A percentile compares a stretch with the other conserved stretches of the same genome.
These are phyloP conservation scores for Caenorhabditis angaria DNA, from an alignment of 2,888 invertebrate species.

Conservation along the genomic window DNA sequence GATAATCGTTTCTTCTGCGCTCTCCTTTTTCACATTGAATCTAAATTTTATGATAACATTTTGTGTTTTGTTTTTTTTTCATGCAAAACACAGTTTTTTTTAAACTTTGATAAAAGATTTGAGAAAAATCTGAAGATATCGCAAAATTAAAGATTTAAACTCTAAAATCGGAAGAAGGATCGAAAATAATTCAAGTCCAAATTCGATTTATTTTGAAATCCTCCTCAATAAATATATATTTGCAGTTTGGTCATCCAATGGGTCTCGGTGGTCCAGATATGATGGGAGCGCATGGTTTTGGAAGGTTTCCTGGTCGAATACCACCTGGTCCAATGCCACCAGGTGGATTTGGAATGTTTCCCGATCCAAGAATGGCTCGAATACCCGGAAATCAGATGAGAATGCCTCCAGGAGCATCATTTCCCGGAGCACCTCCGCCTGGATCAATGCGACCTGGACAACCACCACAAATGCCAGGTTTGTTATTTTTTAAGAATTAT, in stretches of 20 bases:
- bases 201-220: neutral
- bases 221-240: neutral
- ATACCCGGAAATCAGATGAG: conserved; percentile 41
- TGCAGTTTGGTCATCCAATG: conserved; percentile 56
- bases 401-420: conserved; percentile 39
- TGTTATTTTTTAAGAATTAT: too few species aligned
- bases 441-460: conserved; percentile 43
- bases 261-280: conserved; percentile 58
- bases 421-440: conserved; percentile 34
- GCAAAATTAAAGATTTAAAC: neutral
- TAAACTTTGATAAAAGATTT: too few species aligned
- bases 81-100: too few species aligned
- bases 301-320: conserved; percentile 33
- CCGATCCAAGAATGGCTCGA: conserved; percentile 41
- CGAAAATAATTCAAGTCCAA: too few species aligned
- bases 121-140: too few species aligned
- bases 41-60: too few species aligned
- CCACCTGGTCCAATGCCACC: conserved; percentile 38
- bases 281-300: conserved; percentile 51
- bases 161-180: too few species aligned
- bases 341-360: conserved; percentile 48
- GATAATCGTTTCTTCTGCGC: too few species aligned
- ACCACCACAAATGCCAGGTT: conserved; percentile 16
- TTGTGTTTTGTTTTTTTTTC: too few species aligned
- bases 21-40: too few species aligned